A percentile compares a stretch with the other conserved stretches of the same genome.
phyloP scores from a whole-genome alignment of 2,113 vertebrate genomes.

The Nerophis lumbriciformis region DNA sequence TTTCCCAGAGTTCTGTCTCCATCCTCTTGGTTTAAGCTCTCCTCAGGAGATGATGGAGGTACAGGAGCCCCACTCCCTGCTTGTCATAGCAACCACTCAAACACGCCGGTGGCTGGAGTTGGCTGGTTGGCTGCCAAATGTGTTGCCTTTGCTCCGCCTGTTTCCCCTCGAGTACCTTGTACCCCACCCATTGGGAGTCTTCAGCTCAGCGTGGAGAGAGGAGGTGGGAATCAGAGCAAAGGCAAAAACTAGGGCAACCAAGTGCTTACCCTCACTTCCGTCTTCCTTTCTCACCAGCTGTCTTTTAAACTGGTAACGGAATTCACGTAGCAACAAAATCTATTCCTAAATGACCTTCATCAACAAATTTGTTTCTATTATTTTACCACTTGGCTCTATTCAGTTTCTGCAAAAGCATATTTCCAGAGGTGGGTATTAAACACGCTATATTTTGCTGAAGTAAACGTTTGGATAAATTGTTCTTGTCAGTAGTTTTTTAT shows the following conservation, averaged over 20 bases:
- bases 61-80: slow-evolving; percentile 1
- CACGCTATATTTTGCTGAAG: too few relatives aligned
- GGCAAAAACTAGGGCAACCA: slow-evolving; percentile 14
- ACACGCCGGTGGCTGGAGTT: slow-evolving; percentile 44
- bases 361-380: too few relatives aligned
- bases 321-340: too few relatives aligned
- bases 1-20: slow-evolving; percentile 14
- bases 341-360: too few relatives aligned
- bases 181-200: slow-evolving; percentile 43
- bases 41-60: not conserved
- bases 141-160: slow-evolving; percentile 40
- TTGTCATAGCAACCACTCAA: slow-evolving; percentile 56
- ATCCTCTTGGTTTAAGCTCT: too few relatives aligned
- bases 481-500: too few relatives aligned
- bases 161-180: slow-evolving; percentile 46
- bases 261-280: slow-evolving; percentile 17
- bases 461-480: too few relatives aligned
- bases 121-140: slow-evolving; percentile 52
- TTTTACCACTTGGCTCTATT: too few relatives aligned
- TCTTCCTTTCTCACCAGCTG: slow-evolving; percentile 13
- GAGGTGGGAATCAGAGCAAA: not conserved
- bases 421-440: too few relatives aligned
- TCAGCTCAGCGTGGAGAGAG: slow-evolving; percentile 29
- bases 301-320: not conserved
- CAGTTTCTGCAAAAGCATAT: too few relatives aligned